Base-by-base conservation (phyloP, 2,888 invertebrate genomes). In the Helicoverpa assulta region DNA sequence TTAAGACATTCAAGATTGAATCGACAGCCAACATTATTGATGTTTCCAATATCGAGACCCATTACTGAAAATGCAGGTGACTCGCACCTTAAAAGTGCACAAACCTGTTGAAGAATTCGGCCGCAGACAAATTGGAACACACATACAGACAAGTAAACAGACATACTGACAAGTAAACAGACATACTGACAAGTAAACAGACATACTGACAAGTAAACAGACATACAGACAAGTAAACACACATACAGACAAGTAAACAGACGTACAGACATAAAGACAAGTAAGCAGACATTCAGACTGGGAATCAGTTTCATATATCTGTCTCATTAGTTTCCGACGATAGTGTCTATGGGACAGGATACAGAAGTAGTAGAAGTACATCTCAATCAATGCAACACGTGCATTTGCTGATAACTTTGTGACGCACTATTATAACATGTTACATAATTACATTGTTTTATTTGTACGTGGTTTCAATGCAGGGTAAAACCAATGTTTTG, bases 31-130 rank as follows among this genome's bases (percentile, higher is more conserved):
- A 47, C 47, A n/a, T 47, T 47, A 47, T 47, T 47, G 37, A 16
- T 55, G 26, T 12, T 33, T 16, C n/a, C 5, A 29, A 12, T 55
- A 56, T 37, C 10, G 37, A 47, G 40, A 53, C 33, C 21, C 47
- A 47, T 14, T 47, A 50, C 59, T 47, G 37, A 52, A 76, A 43
- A 52, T 59, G 21, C 29, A 26, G 51, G 40, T 64, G 70, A 67
- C 54, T 37, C 51, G 40, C 12, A 76, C 61, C 51, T 61, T 63
- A 61, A 33, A 60, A 54, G 55, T 58, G 56, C 33, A 29, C 43
- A 77, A 77, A 81, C 68, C 68, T 67, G 63, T 81, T 77, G 37
- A 52, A 47, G 56, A 53, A 67, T 66, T 68, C 43, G 59, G 26
- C 56, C 60, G 53, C 19, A 47, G 10, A 40, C 40, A 40, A 40